Base-by-base conservation (phyloP, 2,797 vertebrate genomes). In the Helarctos malayanus region DNA sequence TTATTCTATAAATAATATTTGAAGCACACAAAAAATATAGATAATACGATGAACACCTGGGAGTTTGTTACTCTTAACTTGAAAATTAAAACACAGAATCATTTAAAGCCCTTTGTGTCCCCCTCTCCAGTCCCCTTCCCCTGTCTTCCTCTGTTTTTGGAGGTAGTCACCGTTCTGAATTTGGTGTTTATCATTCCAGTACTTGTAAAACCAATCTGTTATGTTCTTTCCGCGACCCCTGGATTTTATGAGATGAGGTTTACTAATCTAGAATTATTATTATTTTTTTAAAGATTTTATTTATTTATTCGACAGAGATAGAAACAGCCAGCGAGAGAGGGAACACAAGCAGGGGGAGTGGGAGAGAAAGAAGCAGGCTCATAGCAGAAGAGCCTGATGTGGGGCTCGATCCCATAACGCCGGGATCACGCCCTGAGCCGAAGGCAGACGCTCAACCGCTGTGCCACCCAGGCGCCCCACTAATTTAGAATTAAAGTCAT, bases 1-100 rank as follows among this genome's bases (percentile, higher is more conserved):
- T 41, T 75, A 61, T 92, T 75, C 65, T 68, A 61, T 92, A 80
- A 88, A 52, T 91, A 79, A 80, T n/a, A 90, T 76, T 92, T 82
- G 85, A 86, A 68, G 27, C 7, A 9, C 83, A 76, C 68, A 83
- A 78, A 89, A 76, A 82, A 78, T 75, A 52, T 9, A 69, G 7
- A 27, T 79, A 89, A 49, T 71, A 45, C 21, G 23, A 3, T 71
- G 52, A 57, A 47, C n/a, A 45, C 41, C 49, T 85, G 49, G 65
- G 35, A 81, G 45, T 85, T 59, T 38, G 7, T 91, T 93, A n/a
- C 35, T 94, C 14, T 81, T 57, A 85, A 75, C 16, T 80, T 91
- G 68, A 80, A 65, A 92, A 59, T 83, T 83, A 56, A n/a, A 94
- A 12, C 56, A 47, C 35, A 80, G 35, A 68, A 61, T 69, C n/a